A percentile compares a stretch with the other conserved stretches of the same genome.
These are phyloP conservation scores for Gymnocypris eckloni DNA, from an alignment of 2,797 vertebrate genomes.

Conservation along the genomic window DNA sequence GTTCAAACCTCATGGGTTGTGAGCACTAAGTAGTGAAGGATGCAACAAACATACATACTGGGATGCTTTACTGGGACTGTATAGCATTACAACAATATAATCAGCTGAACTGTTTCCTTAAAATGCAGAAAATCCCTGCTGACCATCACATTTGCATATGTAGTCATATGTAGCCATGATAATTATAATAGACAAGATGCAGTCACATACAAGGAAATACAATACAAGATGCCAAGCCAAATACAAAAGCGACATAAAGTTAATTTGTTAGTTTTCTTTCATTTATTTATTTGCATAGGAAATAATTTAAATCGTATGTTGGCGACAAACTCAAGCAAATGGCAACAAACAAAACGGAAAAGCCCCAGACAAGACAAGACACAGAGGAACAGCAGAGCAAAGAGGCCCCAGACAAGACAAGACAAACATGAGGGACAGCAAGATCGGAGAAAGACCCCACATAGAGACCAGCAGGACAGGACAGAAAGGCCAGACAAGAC, in stretches of 20 bases:
- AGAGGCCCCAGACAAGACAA: too few species aligned
- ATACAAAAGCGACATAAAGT: neutral
- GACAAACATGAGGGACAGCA: too few species aligned
- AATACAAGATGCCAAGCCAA: neutral
- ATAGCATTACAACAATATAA: neutral
- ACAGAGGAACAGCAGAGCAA: too few species aligned
- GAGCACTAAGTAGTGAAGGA: neutral
- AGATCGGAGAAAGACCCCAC: too few species aligned
- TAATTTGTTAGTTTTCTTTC: neutral
- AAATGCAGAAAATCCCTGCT: neutral
- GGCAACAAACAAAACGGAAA: too few species aligned
- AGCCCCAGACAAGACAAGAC: too few species aligned
- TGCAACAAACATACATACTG: neutral
- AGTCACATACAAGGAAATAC: too few species aligned
- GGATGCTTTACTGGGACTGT: neutral
- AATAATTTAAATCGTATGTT: neutral
- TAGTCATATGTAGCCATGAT: neutral
- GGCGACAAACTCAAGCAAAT: too few species aligned
- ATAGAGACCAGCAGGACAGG: too few species aligned
- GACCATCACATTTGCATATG: neutral
- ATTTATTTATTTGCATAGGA: neutral
- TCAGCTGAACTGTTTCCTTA: neutral
- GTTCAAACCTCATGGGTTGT: neutral
- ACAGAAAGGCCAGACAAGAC: too few species aligned
- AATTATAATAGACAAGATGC: neutral